Evolutionary conservation across 2,797 vertebrate genomes (phyloP), one percentile per base, ranked within the genome.

Genomic region (Buceros bicornis): DNA sequence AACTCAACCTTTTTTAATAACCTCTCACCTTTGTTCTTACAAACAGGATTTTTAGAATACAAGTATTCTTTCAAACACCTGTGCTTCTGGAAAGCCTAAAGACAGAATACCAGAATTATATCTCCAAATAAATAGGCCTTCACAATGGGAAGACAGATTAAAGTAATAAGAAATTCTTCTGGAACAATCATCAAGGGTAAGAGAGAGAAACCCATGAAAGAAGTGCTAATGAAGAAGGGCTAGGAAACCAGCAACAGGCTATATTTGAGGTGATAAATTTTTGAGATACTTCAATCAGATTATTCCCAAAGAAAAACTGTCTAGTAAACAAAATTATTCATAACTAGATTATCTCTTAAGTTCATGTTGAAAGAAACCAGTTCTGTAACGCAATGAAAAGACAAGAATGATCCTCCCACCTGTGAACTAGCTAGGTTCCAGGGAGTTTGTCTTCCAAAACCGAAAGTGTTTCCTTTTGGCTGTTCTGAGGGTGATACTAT

Each of bases 321-420:
- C 35, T 88, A 40, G 16, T 78, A 95, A 93, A 74, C 33, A 58
- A 80, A 81, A 79, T 90, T 54, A 90, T 91, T 78, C 51, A 78
- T 47, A 73, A 65, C 62, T 69, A 74, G 28, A 84, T 67, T 31
- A 26, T 62, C 33, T 48, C 11, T 20, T 64, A 87, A 43, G 4
- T 76, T 90, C 67, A 58, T 45, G 18, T 37, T 89, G 80, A 82
- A 88, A 93, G 88, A 90, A 90, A 93, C 67, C 67, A 79, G 78
- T 77, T 67, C 71, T 81, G 80, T 85, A 91, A 82, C 58, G 28
- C 58, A 74, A 45, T 43, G 73, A 88, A 95, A 95, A 88, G 89
- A 65, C 47, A 77, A 90, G 76, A 93, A 80, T 19, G 15, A 54
- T 53, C 60, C 74, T 90, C 81, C 45, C 21, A 72, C 51, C 43